These are phyloP conservation scores for Hartigia nigra DNA, from an alignment of 2,888 invertebrate species.

Conservation along the genomic window DNA sequence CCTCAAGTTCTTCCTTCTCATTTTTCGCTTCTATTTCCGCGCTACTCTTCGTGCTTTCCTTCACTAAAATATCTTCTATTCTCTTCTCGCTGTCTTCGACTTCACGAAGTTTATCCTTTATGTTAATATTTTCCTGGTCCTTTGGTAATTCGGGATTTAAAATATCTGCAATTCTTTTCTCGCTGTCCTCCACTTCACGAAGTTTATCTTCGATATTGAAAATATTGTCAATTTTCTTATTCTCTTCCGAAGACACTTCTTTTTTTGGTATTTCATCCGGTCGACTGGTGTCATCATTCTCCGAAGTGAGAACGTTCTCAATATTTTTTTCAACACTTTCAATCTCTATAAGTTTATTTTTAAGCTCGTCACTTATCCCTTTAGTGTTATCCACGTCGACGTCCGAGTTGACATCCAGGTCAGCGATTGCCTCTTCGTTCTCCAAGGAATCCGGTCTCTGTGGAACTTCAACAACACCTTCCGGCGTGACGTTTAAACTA, in stretches of 20 bases:
- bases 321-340: slow-evolving; percentile 41
- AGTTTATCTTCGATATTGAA: slow-evolving; percentile 31
- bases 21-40: not conserved
- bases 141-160: slow-evolving; percentile 38
- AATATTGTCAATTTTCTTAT: slow-evolving; percentile 21
- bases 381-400: not conserved
- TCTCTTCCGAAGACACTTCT: slow-evolving; percentile 1
- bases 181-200: slow-evolving; percentile 26
- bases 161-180: slow-evolving; percentile 17
- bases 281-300: not conserved
- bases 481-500: slow-evolving; percentile 64
- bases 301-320: slow-evolving; percentile 33
- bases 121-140: slow-evolving; percentile 30
- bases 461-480: slow-evolving; percentile 29
- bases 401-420: slow-evolving; percentile 4
- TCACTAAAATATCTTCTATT: slow-evolving; percentile 32
- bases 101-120: slow-evolving; percentile 33
- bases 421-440: slow-evolving; percentile 2
- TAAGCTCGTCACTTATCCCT: slow-evolving; percentile 12
- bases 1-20: slow-evolving; percentile 27
- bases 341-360: slow-evolving; percentile 44
- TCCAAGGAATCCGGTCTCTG: slow-evolving; percentile 50
- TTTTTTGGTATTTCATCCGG: not conserved
- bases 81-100: slow-evolving; percentile 37
- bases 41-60: slow-evolving; percentile 7